Evolutionary conservation across 2,888 invertebrate genomes (phyloP).

Genomic region (Agelastica alni): DNA sequence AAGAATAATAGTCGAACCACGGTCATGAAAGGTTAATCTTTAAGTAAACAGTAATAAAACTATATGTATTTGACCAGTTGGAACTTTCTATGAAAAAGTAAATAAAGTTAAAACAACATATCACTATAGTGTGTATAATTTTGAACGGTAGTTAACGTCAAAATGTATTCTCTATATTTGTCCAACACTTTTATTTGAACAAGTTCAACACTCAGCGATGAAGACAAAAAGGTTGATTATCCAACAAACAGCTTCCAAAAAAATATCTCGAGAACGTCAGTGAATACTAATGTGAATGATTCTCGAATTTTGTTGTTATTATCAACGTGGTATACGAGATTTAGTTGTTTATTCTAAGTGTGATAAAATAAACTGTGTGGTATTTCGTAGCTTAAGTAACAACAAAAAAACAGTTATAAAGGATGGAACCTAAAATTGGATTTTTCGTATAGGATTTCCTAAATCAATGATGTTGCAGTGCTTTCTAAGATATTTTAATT

Average conservation of each 20-base stretch:
- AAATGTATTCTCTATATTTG: conserved; percentile 4
- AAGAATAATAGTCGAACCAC: too few species aligned
- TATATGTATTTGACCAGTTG: too few species aligned
- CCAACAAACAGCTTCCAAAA: conserved; percentile 17
- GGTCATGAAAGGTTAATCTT: too few species aligned
- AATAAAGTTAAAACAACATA: conserved; percentile 1
- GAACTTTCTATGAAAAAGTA: too few species aligned
- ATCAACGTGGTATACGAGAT: conserved; percentile 15
- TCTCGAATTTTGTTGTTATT: conserved; percentile 10
- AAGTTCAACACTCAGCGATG: conserved; percentile 6
- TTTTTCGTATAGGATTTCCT: too few species aligned
- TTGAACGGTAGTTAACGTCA: conserved; percentile 3
- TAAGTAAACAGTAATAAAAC: too few species aligned
- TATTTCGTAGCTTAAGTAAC: too few species aligned
- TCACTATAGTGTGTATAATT: conserved; percentile 1
- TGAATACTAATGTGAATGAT: conserved; percentile 19
- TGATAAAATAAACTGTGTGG: too few species aligned
- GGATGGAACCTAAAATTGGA: too few species aligned
- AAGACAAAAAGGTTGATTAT: conserved; percentile 17
- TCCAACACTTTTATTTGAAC: neutral
- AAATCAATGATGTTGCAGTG: too few species aligned
- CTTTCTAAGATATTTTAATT: too few species aligned
- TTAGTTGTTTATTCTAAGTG: conserved; percentile 34
- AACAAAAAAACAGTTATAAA: too few species aligned
- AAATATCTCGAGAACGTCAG: conserved; percentile 16